Evolutionary conservation across 2,888 invertebrate species (phyloP).

Genomic region (Eupeodes latifasciatus): DNA sequence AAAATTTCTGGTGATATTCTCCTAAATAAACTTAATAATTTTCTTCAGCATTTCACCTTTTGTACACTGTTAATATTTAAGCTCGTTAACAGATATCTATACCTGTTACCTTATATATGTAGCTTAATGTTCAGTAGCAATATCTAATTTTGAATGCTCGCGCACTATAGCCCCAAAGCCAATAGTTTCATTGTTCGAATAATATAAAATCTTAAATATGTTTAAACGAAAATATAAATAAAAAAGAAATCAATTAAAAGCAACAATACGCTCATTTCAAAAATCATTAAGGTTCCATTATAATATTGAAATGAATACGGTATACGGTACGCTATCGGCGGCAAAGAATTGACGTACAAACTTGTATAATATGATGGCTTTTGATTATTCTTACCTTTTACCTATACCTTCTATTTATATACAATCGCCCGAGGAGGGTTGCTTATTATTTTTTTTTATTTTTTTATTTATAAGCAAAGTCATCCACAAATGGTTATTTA

Average conservation of each 20-base stretch:
- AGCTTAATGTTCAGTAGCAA: constrained; percentile 7
- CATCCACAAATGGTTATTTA: constrained; percentile 78
- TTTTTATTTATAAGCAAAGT: constrained; percentile 59
- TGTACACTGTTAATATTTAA: neutral
- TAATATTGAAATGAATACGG: constrained; percentile 45
- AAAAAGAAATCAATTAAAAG: constrained; percentile 48
- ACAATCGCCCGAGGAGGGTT: constrained; percentile 12
- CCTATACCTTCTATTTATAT: too few relatives aligned
- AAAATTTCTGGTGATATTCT: too few relatives aligned
- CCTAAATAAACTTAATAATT: too few relatives aligned
- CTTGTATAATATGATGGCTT: neutral
- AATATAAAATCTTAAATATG: neutral
- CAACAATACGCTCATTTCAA: constrained; percentile 40
- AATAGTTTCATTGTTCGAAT: neutral
- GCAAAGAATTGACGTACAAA: constrained; percentile 36
- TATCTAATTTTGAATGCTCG: neutral
- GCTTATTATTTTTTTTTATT: constrained; percentile 36
- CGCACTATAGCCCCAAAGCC: neutral
- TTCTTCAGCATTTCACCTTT: neutral
- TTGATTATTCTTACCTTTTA: constrained; percentile 31
- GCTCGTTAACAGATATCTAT: neutral
- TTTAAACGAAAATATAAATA: constrained; percentile 8
- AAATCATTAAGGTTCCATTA: constrained; percentile 70
- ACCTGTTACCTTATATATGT: neutral
- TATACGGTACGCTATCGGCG: constrained; percentile 10